These are phyloP conservation scores for Hormaphis cornu DNA, from an alignment of 1,140 invertebrate species.

Conservation along the genomic window DNA sequence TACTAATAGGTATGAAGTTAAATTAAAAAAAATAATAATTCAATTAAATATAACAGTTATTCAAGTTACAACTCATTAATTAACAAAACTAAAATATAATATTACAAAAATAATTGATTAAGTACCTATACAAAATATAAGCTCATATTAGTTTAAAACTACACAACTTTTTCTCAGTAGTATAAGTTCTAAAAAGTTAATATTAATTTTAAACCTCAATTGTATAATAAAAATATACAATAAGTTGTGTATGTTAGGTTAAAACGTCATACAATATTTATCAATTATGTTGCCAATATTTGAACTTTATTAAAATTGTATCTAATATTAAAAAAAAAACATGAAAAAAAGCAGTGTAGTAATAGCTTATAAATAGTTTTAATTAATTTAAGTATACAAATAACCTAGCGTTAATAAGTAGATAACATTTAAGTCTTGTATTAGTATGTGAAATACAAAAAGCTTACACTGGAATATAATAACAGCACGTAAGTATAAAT, in stretches of 20 bases:
- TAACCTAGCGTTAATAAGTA: background rate
- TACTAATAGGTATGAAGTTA: no score
- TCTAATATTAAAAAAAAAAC: background rate
- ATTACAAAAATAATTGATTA: background rate
- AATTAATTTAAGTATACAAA: background rate
- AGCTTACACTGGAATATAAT: conserved; percentile 10
- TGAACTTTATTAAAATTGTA: background rate
- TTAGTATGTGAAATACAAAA: background rate
- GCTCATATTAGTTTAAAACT: background rate
- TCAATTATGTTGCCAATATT: no score
- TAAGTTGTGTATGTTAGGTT: no score
- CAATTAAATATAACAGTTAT: no score
- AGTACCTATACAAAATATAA: background rate
- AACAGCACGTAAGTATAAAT: background rate
- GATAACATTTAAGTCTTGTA: background rate
- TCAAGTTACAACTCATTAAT: background rate
- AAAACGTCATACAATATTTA: no score
- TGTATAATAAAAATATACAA: background rate
- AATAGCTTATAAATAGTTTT: background rate
- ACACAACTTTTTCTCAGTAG: background rate
- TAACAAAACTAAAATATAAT: background rate
- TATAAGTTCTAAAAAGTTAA: no score
- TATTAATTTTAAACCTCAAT: no score
- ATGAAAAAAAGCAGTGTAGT: background rate
- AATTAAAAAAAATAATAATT: no score